phyloP scores from a whole-genome alignment of 2,888 invertebrate genomes.

The Synanthedon andrenaeformis region DNA sequence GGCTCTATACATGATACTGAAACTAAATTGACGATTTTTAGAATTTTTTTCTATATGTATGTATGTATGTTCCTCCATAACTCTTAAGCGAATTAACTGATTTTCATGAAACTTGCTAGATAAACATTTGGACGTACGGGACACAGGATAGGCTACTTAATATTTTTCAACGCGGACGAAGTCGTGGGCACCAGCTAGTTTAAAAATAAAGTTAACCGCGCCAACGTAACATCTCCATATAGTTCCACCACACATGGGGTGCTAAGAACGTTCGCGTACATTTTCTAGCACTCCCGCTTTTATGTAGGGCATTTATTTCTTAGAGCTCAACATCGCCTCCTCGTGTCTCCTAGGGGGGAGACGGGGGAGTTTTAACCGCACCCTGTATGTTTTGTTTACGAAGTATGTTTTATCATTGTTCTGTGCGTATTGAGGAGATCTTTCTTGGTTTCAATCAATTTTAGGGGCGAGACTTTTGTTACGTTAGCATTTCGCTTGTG shows the following conservation, averaged over 20 bases:
- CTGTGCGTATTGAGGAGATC: conserved; percentile 16
- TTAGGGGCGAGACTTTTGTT: neutral
- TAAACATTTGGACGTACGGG: too few relatives aligned
- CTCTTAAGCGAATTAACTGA: too few relatives aligned
- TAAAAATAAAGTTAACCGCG: too few relatives aligned
- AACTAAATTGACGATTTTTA: too few relatives aligned
- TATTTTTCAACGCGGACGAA: too few relatives aligned
- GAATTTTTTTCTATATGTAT: too few relatives aligned
- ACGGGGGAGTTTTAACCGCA: conserved; percentile 15
- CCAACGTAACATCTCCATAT: conserved; percentile 25
- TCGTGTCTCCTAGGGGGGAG: conserved; percentile 26
- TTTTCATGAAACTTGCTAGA: too few relatives aligned
- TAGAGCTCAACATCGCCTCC: conserved; percentile 34
- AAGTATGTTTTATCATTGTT: conserved; percentile 4
- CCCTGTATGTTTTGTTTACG: conserved; percentile 41
- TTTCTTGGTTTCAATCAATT: conserved; percentile 1
- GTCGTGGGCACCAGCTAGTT: too few relatives aligned
- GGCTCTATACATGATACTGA: too few relatives aligned
- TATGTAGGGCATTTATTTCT: conserved; percentile 68
- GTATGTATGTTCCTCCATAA: too few relatives aligned
- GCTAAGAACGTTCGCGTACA: conserved; percentile 65
- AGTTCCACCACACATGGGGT: conserved; percentile 35
- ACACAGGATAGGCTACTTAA: too few relatives aligned
- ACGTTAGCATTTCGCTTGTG: conserved; percentile 15
- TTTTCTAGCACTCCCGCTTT: conserved; percentile 65